phyloP scores from a whole-genome alignment of 2,888 invertebrate genomes.

The Operophtera brumata region DNA sequence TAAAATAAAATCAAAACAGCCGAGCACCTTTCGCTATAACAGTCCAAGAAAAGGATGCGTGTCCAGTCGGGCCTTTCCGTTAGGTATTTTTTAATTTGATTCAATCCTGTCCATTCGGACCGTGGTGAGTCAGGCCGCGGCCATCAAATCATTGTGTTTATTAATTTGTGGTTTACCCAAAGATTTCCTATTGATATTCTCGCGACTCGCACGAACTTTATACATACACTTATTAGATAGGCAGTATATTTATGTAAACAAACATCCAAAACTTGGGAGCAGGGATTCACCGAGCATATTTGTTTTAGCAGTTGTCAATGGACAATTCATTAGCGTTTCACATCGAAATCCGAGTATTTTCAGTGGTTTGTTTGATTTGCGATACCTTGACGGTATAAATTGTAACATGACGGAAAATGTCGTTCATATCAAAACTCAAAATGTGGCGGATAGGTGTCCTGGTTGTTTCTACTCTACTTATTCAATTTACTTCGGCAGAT shows the following conservation, averaged over 20 bases:
- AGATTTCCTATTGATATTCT: neutral
- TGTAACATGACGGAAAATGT: conserved; percentile 39
- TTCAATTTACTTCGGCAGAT: conserved; percentile 38
- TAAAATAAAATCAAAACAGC: no score
- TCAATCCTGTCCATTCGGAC: no score
- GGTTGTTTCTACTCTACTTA: conserved; percentile 35
- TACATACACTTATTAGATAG: neutral
- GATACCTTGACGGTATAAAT: conserved; percentile 52
- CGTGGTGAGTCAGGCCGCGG: no score
- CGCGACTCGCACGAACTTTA: neutral
- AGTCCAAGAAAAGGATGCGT: no score
- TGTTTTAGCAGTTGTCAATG: conserved; percentile 33
- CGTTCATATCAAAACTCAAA: conserved; percentile 40
- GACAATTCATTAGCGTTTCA: conserved; percentile 45
- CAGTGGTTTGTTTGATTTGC: conserved; percentile 37
- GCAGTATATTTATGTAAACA: neutral
- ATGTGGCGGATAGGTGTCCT: conserved; percentile 58
- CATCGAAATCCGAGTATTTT: conserved; percentile 40
- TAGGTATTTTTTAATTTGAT: no score
- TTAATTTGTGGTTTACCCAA: neutral
- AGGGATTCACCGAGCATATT: conserved; percentile 30
- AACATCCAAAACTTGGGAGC: neutral
- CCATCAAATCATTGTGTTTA: neutral
- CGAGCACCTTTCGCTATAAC: no score
- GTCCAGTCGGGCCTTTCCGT: no score